Conservation (phyloP, 2,113 vertebrate genomes). For the Aegotheles bennettii region DNA sequence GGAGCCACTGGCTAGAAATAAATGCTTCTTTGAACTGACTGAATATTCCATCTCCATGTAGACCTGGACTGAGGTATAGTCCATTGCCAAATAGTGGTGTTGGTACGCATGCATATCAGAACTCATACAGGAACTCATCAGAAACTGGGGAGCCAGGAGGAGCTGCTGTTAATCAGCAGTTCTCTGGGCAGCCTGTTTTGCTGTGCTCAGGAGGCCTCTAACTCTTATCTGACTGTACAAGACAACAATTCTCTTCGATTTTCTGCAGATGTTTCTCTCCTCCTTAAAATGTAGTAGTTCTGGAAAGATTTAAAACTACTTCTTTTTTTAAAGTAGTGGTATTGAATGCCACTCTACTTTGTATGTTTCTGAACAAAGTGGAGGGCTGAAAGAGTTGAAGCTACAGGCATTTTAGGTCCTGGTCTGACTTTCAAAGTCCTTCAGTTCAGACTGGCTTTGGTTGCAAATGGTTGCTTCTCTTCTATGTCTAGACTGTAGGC, state of each 20-base stretch:
- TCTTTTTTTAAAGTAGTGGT: background rate
- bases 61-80: background rate
- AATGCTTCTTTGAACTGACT: background rate
- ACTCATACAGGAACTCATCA: background rate
- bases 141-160: background rate
- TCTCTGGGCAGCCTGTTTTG: background rate
- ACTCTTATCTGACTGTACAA: background rate
- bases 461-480: background rate
- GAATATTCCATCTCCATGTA: background rate
- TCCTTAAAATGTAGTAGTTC: background rate
- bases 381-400: background rate
- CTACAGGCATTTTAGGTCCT: background rate
- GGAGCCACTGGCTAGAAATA: background rate
- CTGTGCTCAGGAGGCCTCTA: background rate
- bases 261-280: background rate
- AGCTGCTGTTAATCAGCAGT: background rate
- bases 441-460: background rate
- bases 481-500: background rate
- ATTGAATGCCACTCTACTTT: background rate
- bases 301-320: background rate
- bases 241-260: background rate
- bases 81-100: background rate
- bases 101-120: background rate
- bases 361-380: background rate
- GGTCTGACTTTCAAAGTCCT: background rate